Percentiles rank a stretch among this genome's conserved stretches.
Evolutionary conservation across 2,797 vertebrate species (phyloP).

Genomic region (Anableps anableps): DNA sequence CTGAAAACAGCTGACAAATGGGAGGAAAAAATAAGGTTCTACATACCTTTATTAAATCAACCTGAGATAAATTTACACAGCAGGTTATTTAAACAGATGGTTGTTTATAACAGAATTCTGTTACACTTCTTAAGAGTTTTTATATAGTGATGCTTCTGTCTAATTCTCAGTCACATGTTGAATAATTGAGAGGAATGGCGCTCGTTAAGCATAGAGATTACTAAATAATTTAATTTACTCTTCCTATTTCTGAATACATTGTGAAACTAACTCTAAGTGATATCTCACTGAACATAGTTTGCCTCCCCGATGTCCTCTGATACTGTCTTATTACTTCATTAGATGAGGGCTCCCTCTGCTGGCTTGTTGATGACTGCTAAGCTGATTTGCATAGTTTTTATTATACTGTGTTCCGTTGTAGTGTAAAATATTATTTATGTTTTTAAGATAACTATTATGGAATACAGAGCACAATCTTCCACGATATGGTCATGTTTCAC

Average conservation of each 20-base stretch:
- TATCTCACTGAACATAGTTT: neutral
- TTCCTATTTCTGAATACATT: conserved; percentile 35
- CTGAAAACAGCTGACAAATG: neutral
- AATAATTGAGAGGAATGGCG: conserved; percentile 58
- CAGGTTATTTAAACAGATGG: neutral
- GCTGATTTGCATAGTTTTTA: neutral
- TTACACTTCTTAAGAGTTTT: conserved; percentile 32
- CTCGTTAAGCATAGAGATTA: conserved; percentile 43
- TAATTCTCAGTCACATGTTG: conserved; percentile 46
- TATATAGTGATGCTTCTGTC: conserved; percentile 15
- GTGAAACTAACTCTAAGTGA: conserved; percentile 26
- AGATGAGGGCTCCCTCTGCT: conserved; percentile 60
- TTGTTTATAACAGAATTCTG: neutral
- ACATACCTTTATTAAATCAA: neutral
- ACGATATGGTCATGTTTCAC: neutral
- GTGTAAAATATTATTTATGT: neutral
- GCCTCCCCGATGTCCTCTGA: neutral
- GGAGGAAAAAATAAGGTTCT: neutral
- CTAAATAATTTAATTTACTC: conserved; percentile 68
- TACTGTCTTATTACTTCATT: neutral
- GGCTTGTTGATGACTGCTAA: conserved; percentile 32
- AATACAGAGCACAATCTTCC: neutral
- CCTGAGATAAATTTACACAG: neutral
- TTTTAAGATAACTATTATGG: too few relatives aligned
- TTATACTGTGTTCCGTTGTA: neutral